Evolutionary conservation across 1,140 invertebrate genomes (phyloP).

Genomic region (Atopsyche davidsoni): DNA sequence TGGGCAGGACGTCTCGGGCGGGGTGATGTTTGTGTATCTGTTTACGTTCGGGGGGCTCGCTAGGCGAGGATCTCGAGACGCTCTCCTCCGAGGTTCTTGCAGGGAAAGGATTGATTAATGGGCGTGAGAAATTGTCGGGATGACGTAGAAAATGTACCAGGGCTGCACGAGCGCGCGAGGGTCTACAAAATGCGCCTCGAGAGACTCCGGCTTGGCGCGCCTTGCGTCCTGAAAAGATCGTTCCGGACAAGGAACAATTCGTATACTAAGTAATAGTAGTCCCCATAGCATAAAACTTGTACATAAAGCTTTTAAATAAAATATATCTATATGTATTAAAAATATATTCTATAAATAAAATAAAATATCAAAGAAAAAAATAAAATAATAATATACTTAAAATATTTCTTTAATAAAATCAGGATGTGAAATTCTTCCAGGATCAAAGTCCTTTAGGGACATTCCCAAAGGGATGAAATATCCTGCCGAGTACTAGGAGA

Average conservation of each 20-base stretch:
- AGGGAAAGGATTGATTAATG: conserved; percentile 29
- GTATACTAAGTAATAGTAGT: too few relatives aligned
- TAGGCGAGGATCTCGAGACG: conserved; percentile 6
- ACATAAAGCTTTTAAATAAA: too few relatives aligned
- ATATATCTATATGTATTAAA: too few relatives aligned
- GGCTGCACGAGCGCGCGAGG: conserved; percentile 7
- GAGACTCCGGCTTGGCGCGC: neutral
- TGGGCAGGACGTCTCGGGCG: neutral
- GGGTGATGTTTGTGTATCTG: neutral
- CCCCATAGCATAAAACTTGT: too few relatives aligned
- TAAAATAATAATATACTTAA: neutral
- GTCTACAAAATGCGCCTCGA: neutral
- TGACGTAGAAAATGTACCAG: conserved; percentile 29
- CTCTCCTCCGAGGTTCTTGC: neutral
- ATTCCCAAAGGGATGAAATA: conserved; percentile 53
- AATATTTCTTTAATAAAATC: too few relatives aligned
- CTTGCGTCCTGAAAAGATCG: neutral
- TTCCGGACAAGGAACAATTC: neutral
- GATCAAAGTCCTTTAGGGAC: conserved; percentile 23
- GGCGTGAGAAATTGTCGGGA: conserved; percentile 29
- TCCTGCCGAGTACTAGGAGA: conserved; percentile 47
- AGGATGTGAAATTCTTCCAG: conserved; percentile 8
- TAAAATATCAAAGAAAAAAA: too few relatives aligned
- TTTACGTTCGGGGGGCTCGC: conserved; percentile 1
- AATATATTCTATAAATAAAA: too few relatives aligned